These are phyloP conservation scores for Hipposideros armiger DNA, from an alignment of 2,113 vertebrate species.

Conservation along the genomic window DNA sequence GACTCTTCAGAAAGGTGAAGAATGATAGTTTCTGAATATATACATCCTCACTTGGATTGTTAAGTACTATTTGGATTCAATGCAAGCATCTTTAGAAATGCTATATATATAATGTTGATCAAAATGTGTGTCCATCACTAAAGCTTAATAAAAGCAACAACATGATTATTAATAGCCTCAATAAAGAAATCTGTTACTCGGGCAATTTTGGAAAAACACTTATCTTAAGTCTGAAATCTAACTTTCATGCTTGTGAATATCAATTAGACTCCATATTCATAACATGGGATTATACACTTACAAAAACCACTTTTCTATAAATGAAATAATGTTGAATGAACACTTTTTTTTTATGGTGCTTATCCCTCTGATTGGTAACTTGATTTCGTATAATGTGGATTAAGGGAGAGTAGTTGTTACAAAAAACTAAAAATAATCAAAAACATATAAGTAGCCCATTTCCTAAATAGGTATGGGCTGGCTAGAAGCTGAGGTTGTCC, in stretches of 20 bases:
- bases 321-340: not conserved
- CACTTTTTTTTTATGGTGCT: not conserved
- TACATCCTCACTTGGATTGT: not conserved
- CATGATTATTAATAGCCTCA: not conserved
- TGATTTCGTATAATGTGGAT: not conserved
- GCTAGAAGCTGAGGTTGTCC: not conserved
- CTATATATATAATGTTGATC: not conserved
- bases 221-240: conserved; percentile 6
- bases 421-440: conserved; percentile 21
- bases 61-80: not conserved
- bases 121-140: conserved; percentile 29
- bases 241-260: not conserved
- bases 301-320: not conserved
- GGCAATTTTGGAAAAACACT: not conserved
- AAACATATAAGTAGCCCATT: not conserved
- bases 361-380: not conserved
- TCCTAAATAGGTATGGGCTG: not conserved
- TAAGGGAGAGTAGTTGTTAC: not conserved
- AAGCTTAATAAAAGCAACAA: not conserved
- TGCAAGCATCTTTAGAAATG: conserved; percentile 16
- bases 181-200: not conserved
- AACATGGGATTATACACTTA: not conserved
- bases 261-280: not conserved
- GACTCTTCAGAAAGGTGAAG: not conserved
- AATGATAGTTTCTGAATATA: conserved; percentile 37